These are phyloP conservation scores for Amphiprion ocellaris DNA, from an alignment of 2,113 vertebrate genomes.

Conservation along the genomic window DNA sequence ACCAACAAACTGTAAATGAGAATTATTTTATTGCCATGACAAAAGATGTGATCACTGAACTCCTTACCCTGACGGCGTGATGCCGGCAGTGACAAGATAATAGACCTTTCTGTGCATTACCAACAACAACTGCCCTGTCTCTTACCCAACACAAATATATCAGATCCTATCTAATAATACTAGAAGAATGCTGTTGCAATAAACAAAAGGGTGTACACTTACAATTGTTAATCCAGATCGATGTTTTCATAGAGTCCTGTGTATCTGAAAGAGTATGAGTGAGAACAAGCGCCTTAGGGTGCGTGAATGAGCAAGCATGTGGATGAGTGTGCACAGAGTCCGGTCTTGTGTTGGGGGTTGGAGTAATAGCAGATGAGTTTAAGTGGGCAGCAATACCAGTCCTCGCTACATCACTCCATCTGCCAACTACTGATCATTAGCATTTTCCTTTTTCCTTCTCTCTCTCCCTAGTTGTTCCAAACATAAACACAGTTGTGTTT, in stretches of 20 bases:
- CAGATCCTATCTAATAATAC: conserved; percentile 30
- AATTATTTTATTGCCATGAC: conserved; percentile 53
- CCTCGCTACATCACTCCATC: conserved; percentile 46
- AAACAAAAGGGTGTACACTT: conserved; percentile 55
- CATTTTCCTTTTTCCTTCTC: conserved; percentile 26
- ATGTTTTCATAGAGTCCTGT: conserved; percentile 40
- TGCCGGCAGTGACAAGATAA: conserved; percentile 40
- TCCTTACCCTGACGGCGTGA: conserved; percentile 37
- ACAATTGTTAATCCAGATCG: conserved; percentile 51
- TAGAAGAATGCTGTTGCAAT: conserved; percentile 8
- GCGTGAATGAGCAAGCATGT: conserved; percentile 20
- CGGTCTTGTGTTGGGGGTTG: conserved; percentile 44
- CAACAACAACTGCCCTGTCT: conserved; percentile 27
- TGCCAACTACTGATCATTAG: conserved; percentile 37
- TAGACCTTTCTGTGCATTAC: conserved; percentile 28
- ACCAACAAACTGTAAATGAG: conserved; percentile 51
- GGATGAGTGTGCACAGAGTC: conserved; percentile 34
- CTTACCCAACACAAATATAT: conserved; percentile 6
- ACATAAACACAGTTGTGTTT: conserved; percentile 34
- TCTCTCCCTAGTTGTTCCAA: conserved; percentile 21
- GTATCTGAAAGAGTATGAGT: conserved; percentile 24
- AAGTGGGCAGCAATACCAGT: conserved; percentile 54
- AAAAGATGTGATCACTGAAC: conserved; percentile 48
- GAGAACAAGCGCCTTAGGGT: conserved; percentile 20
- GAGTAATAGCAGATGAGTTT: conserved; percentile 55